Base-by-base conservation (phyloP, 2,797 vertebrate species). In the Dendrocincla fuliginosa region DNA sequence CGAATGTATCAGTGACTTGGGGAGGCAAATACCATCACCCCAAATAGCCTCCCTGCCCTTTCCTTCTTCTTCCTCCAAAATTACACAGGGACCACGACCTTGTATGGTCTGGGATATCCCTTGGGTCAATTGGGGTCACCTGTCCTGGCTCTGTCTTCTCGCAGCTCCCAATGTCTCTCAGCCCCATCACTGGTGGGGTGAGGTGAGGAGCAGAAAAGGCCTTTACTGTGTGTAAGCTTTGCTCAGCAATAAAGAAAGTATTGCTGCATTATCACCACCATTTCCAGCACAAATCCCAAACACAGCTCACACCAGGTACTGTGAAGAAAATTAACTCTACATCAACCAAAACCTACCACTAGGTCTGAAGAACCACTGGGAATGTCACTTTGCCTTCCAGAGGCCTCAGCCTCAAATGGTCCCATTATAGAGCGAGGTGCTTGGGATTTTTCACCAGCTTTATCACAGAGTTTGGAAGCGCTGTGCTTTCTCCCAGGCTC, bases 61-160 rank as follows among this genome's bases (percentile, higher is more conserved):
- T 61, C 27, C 16, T 81, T 41, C 14, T 74, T 39, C 20, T 30
- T 9, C 16, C 11, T 16, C 57, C 27, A 23, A 16, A 28, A 42
- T 60, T 30, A 3, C 17, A 42, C 37, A 6, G 23, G n/a, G 16
- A 37, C 13, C 19, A 18, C 19, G 27, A 30, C 13, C 19, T 16
- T 0, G 0, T 16, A 2, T 5, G 41, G 2, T 16, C 32, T 42
- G 71, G 33, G 35, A 24, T 30, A 25, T 30, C 46, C 52, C 41
- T 42, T 37, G 52, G 46, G 4, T 32, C 17, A 7, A 5, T 2
- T 46, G 52, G 57, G 35, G 2, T 6, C 25, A 52, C 22, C 44
- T 75, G 44, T 14, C 55, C 63, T 57, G 33, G 23, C 28, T 65
- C 19, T 47, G 70, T 25, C 12, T 22, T 30, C 46, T 46, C 13